These are phyloP conservation scores for Gallinago nigripennis DNA, from an alignment of 2,797 vertebrate species.

Conservation along the genomic window DNA sequence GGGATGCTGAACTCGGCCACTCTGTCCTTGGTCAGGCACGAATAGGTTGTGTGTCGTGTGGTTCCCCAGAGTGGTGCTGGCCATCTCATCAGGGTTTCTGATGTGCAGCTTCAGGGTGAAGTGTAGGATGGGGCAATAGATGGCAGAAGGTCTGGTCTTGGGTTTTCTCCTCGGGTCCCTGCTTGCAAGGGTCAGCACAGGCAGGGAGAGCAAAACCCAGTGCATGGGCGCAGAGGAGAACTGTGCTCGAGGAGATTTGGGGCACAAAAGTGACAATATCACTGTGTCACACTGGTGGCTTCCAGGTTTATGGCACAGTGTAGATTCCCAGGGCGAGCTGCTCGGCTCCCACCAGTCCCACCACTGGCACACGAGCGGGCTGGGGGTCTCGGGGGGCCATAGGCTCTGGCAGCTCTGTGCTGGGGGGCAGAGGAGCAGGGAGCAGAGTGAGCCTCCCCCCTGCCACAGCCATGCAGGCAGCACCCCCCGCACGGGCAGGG, in stretches of 20 bases:
- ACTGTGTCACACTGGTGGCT: not conserved
- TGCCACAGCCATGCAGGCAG: fast-evolving
- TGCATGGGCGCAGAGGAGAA: fast-evolving
- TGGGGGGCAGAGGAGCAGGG: not conserved
- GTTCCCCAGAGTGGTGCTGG: fast-evolving
- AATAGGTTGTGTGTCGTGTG: too few species aligned
- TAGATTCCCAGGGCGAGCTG: fast-evolving
- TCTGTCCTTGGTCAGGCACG: fast-evolving
- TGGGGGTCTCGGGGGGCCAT: fast-evolving
- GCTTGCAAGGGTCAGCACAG: not conserved
- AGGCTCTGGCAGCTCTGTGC: fast-evolving
- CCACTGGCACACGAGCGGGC: fast-evolving
- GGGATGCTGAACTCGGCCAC: fast-evolving
- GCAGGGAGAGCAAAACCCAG: not conserved
- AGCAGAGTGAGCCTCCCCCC: not conserved
- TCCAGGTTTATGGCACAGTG: fast-evolving
- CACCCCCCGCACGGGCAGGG: not conserved
- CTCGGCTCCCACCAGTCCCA: fast-evolving
- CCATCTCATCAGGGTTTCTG: not conserved
- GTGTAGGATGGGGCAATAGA: not conserved
- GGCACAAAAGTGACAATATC: not conserved
- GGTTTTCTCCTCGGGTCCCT: not conserved
- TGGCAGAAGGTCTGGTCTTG: not conserved
- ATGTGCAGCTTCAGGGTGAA: fast-evolving
- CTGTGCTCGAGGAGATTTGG: not conserved